Percentiles rank a stretch among this genome's conserved stretches.
phyloP scores from a whole-genome alignment of 2,113 vertebrate species.

The Hydrolagus affinis region DNA sequence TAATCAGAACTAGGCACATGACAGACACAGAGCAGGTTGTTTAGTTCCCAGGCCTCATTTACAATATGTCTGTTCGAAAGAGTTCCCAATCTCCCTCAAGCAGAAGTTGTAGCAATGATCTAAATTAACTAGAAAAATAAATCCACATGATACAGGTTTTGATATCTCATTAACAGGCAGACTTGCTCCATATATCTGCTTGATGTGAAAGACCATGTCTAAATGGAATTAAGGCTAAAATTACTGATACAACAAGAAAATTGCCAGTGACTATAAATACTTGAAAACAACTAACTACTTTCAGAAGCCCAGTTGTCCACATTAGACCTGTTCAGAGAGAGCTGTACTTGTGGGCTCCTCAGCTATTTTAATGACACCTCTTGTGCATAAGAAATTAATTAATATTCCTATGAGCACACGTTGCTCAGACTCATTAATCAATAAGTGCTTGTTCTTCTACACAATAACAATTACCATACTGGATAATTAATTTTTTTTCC shows the following conservation, averaged over 20 bases:
- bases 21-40: constrained; percentile 43
- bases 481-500: constrained; percentile 71
- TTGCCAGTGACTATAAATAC: neutral
- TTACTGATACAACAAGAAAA: neutral
- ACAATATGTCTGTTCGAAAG: neutral
- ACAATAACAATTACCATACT: constrained; percentile 53
- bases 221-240: neutral
- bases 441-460: constrained; percentile 61
- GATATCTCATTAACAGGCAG: constrained; percentile 20
- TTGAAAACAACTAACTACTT: neutral
- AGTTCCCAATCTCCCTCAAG: constrained; percentile 41
- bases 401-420: constrained; percentile 76
- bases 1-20: constrained; percentile 57
- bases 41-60: constrained; percentile 28
- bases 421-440: constrained; percentile 72
- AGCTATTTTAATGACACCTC: constrained; percentile 70
- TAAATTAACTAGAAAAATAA: constrained; percentile 47
- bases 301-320: neutral
- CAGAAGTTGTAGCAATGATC: constrained; percentile 48
- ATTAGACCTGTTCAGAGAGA: neutral
- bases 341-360: neutral
- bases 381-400: constrained; percentile 63
- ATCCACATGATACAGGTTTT: neutral
- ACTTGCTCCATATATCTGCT: neutral
- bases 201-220: neutral